Conservation (phyloP, 2,888 invertebrate genomes). For the Chloroclystis v-ata region DNA sequence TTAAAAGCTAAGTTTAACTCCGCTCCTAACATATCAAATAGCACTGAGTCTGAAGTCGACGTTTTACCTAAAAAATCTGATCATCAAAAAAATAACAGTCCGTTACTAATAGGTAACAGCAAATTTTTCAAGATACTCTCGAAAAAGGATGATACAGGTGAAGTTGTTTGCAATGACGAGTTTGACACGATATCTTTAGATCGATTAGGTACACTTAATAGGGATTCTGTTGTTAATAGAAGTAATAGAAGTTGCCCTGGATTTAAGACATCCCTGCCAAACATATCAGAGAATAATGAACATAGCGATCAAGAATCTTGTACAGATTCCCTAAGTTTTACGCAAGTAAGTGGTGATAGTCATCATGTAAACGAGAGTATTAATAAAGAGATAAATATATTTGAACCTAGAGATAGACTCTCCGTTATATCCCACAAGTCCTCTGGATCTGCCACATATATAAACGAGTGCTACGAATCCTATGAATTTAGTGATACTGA, state of each 20-base stretch:
- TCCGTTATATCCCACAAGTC: slow-evolving; percentile 47
- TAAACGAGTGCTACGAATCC: slow-evolving; percentile 69
- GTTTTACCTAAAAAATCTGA: slow-evolving; percentile 52
- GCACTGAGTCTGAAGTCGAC: slow-evolving; percentile 56
- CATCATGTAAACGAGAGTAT: slow-evolving; percentile 46
- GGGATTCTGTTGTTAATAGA: slow-evolving; percentile 66
- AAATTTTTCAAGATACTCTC: slow-evolving; percentile 70
- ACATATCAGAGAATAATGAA: slow-evolving; percentile 71
- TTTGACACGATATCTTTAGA: slow-evolving; percentile 72
- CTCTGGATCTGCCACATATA: slow-evolving; percentile 50
- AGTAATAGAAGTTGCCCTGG: slow-evolving; percentile 73
- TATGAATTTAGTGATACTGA: slow-evolving; percentile 49
- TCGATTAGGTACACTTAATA: slow-evolving; percentile 62
- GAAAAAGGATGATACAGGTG: slow-evolving; percentile 69
- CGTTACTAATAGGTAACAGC: slow-evolving; percentile 68
- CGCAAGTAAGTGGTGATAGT: slow-evolving; percentile 42
- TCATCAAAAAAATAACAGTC: slow-evolving; percentile 52
- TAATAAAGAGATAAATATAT: slow-evolving; percentile 50
- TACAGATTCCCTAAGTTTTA: slow-evolving; percentile 44
- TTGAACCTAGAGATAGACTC: slow-evolving; percentile 55
- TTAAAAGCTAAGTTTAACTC: slow-evolving; percentile 72
- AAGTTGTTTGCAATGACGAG: slow-evolving; percentile 67
- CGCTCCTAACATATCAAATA: slow-evolving; percentile 72
- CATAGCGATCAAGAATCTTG: slow-evolving; percentile 57
- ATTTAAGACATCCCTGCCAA: slow-evolving; percentile 69